phyloP scores from a whole-genome alignment of 2,113 vertebrate genomes.

The Okapia johnstoni region DNA sequence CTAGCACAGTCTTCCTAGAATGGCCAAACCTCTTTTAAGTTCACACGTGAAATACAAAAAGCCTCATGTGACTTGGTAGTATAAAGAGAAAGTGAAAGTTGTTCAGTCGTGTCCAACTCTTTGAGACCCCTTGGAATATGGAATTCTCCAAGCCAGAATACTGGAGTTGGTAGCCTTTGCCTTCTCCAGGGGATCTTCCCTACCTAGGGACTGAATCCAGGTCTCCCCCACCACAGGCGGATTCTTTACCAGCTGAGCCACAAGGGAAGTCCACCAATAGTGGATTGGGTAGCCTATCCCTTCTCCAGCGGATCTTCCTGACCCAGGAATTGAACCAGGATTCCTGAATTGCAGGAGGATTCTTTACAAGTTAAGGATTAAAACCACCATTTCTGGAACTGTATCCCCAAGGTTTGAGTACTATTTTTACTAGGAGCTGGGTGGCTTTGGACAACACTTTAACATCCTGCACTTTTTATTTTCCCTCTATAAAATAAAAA shows the following conservation, averaged over 20 bases:
- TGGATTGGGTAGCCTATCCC: not conserved
- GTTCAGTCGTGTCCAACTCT: not conserved
- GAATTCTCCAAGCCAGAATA: not conserved
- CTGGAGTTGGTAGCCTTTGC: not conserved
- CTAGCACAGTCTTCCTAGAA: not conserved
- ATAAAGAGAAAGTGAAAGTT: not conserved
- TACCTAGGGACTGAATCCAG: not conserved
- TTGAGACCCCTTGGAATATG: not conserved
- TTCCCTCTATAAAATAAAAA: not conserved
- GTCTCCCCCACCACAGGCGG: rapidly evolving
- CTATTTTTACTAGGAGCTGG: not conserved
- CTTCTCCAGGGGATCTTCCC: not conserved
- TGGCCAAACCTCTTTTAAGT: not conserved
- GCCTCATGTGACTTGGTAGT: not conserved
- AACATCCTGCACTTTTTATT: not conserved
- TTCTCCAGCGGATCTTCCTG: not conserved
- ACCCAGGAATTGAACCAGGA: not conserved
- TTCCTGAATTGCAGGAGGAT: not conserved
- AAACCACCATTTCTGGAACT: not conserved
- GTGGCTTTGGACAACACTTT: not conserved
- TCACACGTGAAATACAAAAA: not conserved
- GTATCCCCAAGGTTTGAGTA: not conserved
- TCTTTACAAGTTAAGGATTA: not conserved
- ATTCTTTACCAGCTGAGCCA: not conserved
- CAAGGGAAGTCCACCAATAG: not conserved